These are phyloP conservation scores for Doryteuthis pealeii DNA, from an alignment of 1,140 invertebrate species.

Conservation along the genomic window DNA sequence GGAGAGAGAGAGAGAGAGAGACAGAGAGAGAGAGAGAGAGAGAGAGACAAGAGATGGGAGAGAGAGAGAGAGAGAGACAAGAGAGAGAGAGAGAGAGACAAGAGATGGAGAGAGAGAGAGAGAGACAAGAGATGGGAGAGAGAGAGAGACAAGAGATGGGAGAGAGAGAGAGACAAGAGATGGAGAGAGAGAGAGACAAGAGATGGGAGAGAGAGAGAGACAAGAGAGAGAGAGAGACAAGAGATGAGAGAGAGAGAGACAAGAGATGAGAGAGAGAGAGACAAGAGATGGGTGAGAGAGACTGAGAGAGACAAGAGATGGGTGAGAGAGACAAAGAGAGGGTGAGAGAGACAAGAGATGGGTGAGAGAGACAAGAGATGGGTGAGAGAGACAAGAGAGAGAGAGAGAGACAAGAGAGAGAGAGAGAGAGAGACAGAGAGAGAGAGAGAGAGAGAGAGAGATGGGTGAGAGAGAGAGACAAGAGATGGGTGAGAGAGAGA, in stretches of 20 bases:
- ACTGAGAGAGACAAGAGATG: background rate
- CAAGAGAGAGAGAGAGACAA: background rate
- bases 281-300: background rate
- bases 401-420: background rate
- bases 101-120: too few relatives aligned
- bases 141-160: too few relatives aligned
- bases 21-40: background rate
- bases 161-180: too few relatives aligned
- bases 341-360: background rate
- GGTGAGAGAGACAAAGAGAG: background rate
- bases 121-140: too few relatives aligned
- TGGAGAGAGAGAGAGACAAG: too few relatives aligned
- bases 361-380: background rate
- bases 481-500: background rate
- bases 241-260: background rate
- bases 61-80: background rate
- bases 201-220: too few relatives aligned
- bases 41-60: background rate
- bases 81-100: too few relatives aligned
- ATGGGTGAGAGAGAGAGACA: background rate
- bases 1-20: background rate
- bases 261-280: background rate
- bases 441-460: background rate
- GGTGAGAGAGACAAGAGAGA: background rate
- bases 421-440: background rate